Evolutionary conservation across 2,888 invertebrate genomes (phyloP).

Genomic region (Reticulitermes lucifugus): DNA sequence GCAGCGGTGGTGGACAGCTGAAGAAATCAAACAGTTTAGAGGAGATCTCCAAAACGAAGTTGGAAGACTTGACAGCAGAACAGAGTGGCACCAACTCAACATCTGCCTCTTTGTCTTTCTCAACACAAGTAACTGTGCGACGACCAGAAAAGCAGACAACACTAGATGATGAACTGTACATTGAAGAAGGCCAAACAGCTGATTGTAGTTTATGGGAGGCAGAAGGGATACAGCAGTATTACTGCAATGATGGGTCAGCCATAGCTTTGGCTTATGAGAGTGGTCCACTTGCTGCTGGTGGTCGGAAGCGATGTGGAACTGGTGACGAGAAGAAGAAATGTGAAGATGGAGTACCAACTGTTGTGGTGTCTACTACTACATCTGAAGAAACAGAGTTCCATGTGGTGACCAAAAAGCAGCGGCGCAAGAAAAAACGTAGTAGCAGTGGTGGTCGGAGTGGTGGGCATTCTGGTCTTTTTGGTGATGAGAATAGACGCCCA

Average conservation of each 20-base stretch:
- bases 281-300: constrained; percentile 61
- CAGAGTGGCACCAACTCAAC: neutral
- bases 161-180: constrained; percentile 60
- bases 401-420: constrained; percentile 86
- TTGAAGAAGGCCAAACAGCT: constrained; percentile 59
- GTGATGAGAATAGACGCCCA: constrained; percentile 23
- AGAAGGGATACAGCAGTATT: constrained; percentile 69
- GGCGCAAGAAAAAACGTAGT: constrained; percentile 76
- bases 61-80: constrained; percentile 73
- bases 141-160: constrained; percentile 58
- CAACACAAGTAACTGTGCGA: constrained; percentile 1
- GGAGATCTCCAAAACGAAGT: constrained; percentile 81
- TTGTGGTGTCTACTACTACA: constrained; percentile 12
- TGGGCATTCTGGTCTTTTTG: constrained; percentile 34
- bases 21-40: constrained; percentile 84
- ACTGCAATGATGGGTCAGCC: constrained; percentile 61
- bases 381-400: constrained; percentile 73
- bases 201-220: constrained; percentile 76
- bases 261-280: constrained; percentile 61
- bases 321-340: constrained; percentile 14
- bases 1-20: constrained; percentile 61
- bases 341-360: constrained; percentile 28
- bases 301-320: constrained; percentile 39
- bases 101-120: neutral
- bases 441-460: constrained; percentile 64